These are phyloP conservation scores for Scartelaos histophorus DNA, from an alignment of 2,113 vertebrate species.

Conservation along the genomic window DNA sequence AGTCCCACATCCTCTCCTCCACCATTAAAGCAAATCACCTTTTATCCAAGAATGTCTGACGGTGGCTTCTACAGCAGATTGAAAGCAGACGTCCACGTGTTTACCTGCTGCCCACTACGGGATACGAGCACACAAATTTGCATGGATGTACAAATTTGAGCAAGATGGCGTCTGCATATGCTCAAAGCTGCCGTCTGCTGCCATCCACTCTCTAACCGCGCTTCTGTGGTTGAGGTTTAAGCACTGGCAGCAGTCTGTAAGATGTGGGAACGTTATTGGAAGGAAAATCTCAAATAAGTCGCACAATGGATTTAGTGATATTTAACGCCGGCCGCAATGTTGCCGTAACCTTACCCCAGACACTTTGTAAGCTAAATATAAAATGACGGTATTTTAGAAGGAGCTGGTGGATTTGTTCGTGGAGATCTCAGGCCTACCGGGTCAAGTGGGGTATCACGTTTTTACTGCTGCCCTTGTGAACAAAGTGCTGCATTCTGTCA, in stretches of 20 bases:
- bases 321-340: background rate
- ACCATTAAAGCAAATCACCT: slow-evolving; percentile 69
- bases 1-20: slow-evolving; percentile 63
- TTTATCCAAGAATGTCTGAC: slow-evolving; percentile 63
- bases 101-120: slow-evolving; percentile 13
- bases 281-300: background rate
- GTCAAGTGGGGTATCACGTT: background rate
- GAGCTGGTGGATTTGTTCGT: background rate
- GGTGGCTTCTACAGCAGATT: slow-evolving; percentile 16
- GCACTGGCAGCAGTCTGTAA: background rate
- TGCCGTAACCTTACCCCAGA: background rate
- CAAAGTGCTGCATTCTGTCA: background rate
- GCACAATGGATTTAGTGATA: background rate
- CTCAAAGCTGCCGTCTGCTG: background rate
- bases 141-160: background rate
- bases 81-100: slow-evolving; percentile 15
- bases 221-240: background rate
- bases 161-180: background rate
- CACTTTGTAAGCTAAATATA: slow-evolving; percentile 2
- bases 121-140: slow-evolving; percentile 1
- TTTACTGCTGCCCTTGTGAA: background rate
- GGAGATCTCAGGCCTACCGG: background rate
- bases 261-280: slow-evolving; percentile 4
- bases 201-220: background rate
- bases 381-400: background rate